These are phyloP conservation scores for Colius striatus DNA, from an alignment of 2,113 vertebrate species.

Conservation along the genomic window DNA sequence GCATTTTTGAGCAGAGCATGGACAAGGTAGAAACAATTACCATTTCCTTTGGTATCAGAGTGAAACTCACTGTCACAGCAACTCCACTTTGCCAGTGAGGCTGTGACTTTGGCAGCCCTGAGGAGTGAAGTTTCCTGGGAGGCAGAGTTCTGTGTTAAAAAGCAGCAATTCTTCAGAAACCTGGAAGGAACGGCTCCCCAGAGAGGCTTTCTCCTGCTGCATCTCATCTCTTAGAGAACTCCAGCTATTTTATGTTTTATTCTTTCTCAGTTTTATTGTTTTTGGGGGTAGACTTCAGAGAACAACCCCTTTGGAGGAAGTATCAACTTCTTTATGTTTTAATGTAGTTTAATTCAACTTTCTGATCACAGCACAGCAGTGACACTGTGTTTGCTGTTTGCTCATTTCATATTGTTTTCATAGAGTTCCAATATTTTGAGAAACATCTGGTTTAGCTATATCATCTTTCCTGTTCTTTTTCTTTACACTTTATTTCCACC, in stretches of 20 bases:
- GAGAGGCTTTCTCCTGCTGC: neutral
- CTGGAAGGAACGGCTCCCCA: neutral
- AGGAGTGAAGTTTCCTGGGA: neutral
- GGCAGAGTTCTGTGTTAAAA: neutral
- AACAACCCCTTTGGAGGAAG: neutral
- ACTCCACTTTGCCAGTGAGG: neutral
- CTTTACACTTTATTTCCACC: neutral
- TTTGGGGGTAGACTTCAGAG: neutral
- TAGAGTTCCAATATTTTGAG: neutral
- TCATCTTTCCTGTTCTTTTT: neutral
- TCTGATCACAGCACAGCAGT: neutral
- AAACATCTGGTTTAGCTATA: neutral
- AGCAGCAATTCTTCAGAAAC: neutral
- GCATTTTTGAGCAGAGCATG: neutral
- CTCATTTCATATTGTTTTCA: neutral
- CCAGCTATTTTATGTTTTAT: neutral
- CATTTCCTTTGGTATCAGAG: neutral
- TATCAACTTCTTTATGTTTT: neutral
- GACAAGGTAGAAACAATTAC: neutral
- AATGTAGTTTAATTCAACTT: neutral
- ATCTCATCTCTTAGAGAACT: neutral
- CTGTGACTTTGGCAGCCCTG: neutral
- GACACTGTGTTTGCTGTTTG: neutral
- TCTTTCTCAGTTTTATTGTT: neutral
- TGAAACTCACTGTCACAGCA: neutral